phyloP scores from a whole-genome alignment of 2,113 vertebrate genomes.

The Dipodomys stephensi region DNA sequence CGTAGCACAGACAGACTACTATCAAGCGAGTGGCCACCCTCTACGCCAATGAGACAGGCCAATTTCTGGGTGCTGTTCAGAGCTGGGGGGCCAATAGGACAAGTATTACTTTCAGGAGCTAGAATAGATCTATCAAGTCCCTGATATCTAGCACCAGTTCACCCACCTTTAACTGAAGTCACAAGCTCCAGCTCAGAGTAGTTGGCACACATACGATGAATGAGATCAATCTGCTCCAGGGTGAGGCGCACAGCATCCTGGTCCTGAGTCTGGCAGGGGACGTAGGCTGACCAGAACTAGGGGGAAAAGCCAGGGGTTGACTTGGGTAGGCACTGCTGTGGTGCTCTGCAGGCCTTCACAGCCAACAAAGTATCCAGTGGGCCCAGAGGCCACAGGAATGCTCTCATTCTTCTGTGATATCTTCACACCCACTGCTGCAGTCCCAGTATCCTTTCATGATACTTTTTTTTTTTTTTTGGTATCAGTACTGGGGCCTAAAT shows the following conservation, averaged over 20 bases:
- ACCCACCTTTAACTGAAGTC: constrained; percentile 89
- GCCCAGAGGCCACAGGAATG: neutral
- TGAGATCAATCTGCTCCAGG: constrained; percentile 95
- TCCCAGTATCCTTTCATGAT: neutral
- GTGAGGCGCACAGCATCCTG: constrained; percentile 94
- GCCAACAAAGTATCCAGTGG: neutral
- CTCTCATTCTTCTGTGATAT: neutral
- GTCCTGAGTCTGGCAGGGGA: constrained; percentile 93
- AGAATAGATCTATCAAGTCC: neutral
- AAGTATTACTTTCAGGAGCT: constrained; percentile 39
- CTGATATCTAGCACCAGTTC: neutral
- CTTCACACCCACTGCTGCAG: neutral
- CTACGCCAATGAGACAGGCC: constrained; percentile 94
- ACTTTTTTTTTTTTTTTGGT: neutral
- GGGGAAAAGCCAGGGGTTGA: constrained; percentile 59
- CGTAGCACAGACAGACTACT: constrained; percentile 92
- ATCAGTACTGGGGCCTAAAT: no score
- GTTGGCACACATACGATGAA: constrained; percentile 92
- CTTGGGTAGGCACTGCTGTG: neutral
- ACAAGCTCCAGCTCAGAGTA: constrained; percentile 92
- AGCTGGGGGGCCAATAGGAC: constrained; percentile 81
- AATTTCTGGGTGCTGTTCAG: constrained; percentile 87
- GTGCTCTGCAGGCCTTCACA: neutral
- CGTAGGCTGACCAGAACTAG: constrained; percentile 95
- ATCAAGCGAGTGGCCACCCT: constrained; percentile 95